These are phyloP conservation scores for Sandelia bainsii DNA, from an alignment of 2,797 vertebrate genomes.

Conservation along the genomic window DNA sequence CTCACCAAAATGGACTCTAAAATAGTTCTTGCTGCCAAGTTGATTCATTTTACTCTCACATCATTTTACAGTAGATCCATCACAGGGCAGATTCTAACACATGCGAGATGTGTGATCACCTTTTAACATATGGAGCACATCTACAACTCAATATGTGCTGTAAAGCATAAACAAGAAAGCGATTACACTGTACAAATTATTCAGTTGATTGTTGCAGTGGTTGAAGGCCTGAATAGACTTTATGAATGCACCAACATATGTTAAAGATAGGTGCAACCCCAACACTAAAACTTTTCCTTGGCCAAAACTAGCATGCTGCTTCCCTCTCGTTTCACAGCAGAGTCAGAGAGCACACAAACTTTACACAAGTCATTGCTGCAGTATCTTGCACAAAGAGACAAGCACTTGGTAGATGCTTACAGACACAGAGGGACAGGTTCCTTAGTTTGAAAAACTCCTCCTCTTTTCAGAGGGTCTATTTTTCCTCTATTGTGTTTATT, in stretches of 20 bases:
- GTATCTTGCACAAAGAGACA: not conserved
- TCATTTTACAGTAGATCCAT: not conserved
- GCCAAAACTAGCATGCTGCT: not conserved
- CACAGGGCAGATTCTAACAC: not conserved
- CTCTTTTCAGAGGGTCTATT: not conserved
- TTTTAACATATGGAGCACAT: constrained; percentile 4
- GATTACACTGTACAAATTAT: constrained; percentile 3
- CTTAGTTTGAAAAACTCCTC: not conserved
- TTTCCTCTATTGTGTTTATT: not conserved
- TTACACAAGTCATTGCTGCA: not conserved
- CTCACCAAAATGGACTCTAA: not conserved
- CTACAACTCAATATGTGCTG: constrained; percentile 4
- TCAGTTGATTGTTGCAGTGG: constrained; percentile 11
- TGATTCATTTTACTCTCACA: not conserved
- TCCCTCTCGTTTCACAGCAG: not conserved
- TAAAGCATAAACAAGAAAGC: constrained; percentile 17
- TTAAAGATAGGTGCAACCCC: not conserved
- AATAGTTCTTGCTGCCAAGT: constrained; percentile 1
- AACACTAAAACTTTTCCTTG: not conserved
- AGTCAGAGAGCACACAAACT: not conserved
- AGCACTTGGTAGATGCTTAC: not conserved
- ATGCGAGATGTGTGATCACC: not conserved
- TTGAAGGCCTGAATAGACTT: not conserved
- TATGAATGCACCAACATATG: not conserved
- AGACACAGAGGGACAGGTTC: not conserved